phyloP scores from a whole-genome alignment of 2,113 vertebrate genomes.

The Malurus cyaneus region DNA sequence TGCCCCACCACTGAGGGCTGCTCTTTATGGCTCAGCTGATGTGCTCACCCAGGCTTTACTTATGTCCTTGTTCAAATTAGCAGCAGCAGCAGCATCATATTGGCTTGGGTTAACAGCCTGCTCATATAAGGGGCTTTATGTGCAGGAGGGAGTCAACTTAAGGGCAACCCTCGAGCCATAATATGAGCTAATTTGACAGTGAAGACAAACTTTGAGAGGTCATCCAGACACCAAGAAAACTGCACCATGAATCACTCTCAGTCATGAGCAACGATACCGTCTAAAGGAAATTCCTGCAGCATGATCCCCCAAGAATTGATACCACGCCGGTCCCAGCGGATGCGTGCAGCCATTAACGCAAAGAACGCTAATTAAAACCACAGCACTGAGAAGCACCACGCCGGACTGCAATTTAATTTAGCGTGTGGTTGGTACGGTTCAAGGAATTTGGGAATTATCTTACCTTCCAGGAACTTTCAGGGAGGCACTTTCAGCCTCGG shows the following conservation, averaged over 20 bases:
- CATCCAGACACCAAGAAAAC: slow-evolving; percentile 46
- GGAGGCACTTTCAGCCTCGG: background rate
- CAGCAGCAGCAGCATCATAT: slow-evolving; percentile 9
- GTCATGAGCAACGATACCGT: background rate
- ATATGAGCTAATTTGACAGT: slow-evolving; percentile 53
- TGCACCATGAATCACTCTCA: slow-evolving; percentile 43
- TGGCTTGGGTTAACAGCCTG: slow-evolving; percentile 27
- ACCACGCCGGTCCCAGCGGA: background rate
- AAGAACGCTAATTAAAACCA: slow-evolving; percentile 31
- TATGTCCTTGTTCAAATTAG: background rate
- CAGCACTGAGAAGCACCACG: background rate
- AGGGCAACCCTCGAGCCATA: slow-evolving; percentile 52
- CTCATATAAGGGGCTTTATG: slow-evolving; percentile 50
- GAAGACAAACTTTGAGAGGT: slow-evolving; percentile 64
- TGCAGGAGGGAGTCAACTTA: slow-evolving; percentile 52
- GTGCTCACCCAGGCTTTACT: slow-evolving; percentile 24
- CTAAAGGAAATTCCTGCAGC: slow-evolving; percentile 49
- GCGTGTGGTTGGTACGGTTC: background rate
- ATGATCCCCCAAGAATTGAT: slow-evolving; percentile 27
- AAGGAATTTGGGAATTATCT: background rate
- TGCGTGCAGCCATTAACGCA: background rate
- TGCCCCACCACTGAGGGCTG: background rate
- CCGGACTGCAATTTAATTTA: background rate
- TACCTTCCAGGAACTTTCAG: background rate
- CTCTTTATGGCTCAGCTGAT: background rate